A percentile compares a stretch with the other conserved stretches of the same genome.
Conservation (phyloP, 2,797 vertebrate species). For the Rhynchonycteris naso region DNA sequence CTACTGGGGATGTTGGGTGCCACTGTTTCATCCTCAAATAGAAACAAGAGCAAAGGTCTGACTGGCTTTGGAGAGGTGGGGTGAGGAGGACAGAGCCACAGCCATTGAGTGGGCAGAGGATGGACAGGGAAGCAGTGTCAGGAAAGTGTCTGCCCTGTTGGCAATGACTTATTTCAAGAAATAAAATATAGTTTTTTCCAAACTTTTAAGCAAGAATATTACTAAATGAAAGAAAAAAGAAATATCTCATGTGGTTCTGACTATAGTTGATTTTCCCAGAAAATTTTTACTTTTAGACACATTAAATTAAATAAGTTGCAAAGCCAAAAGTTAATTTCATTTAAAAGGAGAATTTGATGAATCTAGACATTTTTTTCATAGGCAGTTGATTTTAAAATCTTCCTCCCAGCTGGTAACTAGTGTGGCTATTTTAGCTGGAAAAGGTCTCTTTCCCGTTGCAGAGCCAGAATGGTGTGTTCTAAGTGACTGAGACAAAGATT, state of each 20-base stretch:
- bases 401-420: not conserved
- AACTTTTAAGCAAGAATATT: not conserved
- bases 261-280: not conserved
- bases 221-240: not conserved
- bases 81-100: not conserved
- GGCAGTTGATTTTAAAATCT: not conserved
- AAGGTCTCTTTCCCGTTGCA: not conserved
- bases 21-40: not conserved
- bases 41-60: not conserved
- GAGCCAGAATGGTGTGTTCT: not conserved
- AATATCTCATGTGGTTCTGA: not conserved
- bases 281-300: not conserved
- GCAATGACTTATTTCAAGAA: not conserved
- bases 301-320: not conserved
- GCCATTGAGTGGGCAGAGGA: not conserved
- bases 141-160: not conserved
- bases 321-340: not conserved
- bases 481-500: not conserved
- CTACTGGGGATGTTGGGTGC: not conserved
- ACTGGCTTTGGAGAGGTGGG: not conserved
- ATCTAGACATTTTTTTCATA: slow-evolving; percentile 1
- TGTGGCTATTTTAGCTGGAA: not conserved
- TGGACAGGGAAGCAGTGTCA: not conserved
- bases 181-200: not conserved
- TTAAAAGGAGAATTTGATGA: slow-evolving; percentile 25